Evolutionary conservation across 2,797 vertebrate genomes (phyloP), one percentile per base, ranked within the genome.

Genomic region (Lepus oiostolus): DNA sequence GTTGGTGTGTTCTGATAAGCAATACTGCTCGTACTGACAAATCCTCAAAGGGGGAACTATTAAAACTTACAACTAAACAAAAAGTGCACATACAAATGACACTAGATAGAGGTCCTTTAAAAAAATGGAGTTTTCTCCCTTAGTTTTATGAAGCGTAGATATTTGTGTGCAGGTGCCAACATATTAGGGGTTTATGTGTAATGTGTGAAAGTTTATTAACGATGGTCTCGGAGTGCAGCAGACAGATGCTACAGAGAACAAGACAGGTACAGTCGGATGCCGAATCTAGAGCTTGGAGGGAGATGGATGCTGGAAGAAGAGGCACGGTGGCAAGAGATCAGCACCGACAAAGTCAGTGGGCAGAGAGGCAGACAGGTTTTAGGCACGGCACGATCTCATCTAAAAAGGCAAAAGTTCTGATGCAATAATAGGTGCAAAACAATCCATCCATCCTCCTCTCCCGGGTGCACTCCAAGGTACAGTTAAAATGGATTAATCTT

Each of bases 1-100:
- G 98, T 98, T 98, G 98, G 98, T 98, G 98, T 98, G 98, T 98
- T 98, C 98, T 98, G 98, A 98, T 98, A 98, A 98, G 98, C 98
- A 97, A 95, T 93, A 96, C 92, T 92, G 96, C 95, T 97, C 96
- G 89, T 96, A 94, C 98, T 97, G 97, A 98, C 98, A 98, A 98
- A 98, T 98, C 98, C 98, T 98, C 98, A 97, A 98, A 98, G 98
- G 98, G 91, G 97, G 97, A 98, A 98, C 98, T 98, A 98, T 98
- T 98, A 98, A 98, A 99, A 98, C 98, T 98, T 98, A 98, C 95
- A 98, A 98, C 98, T 94, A 98, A 98, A 98, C 98, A 98, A 98
- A 98, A 98, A 98, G 98, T 98, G 97, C 94, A 94, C 91, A 98
- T 96, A 97, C 95, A 96, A 98, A 98, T 96, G 95, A 97, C 97